These are phyloP conservation scores for Drosophila lini DNA, from an alignment of 1,140 invertebrate genomes.

Conservation along the genomic window DNA sequence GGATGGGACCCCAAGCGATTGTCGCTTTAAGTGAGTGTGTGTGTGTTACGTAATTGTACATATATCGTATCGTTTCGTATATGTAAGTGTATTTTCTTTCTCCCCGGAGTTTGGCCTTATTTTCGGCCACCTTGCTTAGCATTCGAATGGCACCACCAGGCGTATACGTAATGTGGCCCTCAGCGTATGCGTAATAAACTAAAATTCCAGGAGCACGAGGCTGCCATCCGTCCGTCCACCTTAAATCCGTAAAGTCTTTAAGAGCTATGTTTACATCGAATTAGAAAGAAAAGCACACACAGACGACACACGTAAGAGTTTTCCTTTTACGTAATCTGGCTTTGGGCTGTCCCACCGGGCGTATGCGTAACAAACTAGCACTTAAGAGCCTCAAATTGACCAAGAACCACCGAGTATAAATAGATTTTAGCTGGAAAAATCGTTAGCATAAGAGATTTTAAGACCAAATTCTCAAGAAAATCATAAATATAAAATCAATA, in stretches of 20 bases:
- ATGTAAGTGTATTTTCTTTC: neutral
- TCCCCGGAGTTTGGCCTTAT: neutral
- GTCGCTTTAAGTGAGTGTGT: conserved; percentile 18
- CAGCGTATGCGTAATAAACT: conserved; percentile 8
- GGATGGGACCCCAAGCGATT: conserved; percentile 18
- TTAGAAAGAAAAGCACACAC: neutral
- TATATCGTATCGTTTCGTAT: neutral
- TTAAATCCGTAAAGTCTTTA: conserved; percentile 5
- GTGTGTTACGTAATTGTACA: conserved; percentile 28
- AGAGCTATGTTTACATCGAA: conserved; percentile 4
- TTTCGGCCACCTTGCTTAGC: conserved; percentile 39
- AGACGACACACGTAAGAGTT: neutral
- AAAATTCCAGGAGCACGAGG: neutral
- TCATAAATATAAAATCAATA: neutral
- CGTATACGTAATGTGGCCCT: conserved; percentile 34
- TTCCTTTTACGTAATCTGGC: neutral
- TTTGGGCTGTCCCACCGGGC: neutral
- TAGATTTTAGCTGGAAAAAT: neutral
- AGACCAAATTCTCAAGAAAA: neutral
- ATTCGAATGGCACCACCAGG: conserved; percentile 36
- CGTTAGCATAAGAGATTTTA: neutral
- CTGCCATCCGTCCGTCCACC: neutral
- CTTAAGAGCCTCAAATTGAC: neutral
- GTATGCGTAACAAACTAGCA: conserved; percentile 4
- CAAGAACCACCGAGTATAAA: neutral